phyloP scores from a whole-genome alignment of 92 coral and sea anemone genomes.

The Galaxea fascicularis region DNA sequence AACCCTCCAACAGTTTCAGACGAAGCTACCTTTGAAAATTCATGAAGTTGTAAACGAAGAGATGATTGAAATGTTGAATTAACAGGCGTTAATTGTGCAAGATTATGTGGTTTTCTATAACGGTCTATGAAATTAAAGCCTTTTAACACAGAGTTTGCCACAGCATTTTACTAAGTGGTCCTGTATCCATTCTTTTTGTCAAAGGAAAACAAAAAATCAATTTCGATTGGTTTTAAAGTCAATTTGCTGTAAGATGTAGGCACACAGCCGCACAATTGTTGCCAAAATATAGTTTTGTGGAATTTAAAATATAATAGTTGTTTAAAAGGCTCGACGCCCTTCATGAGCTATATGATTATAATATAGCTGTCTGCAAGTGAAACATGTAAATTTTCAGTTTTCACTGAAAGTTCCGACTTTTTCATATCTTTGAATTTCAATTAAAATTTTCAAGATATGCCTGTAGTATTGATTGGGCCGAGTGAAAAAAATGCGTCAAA shows the following conservation, averaged over 20 bases:
- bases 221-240: neutral
- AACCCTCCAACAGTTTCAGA: too few species aligned
- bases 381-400: constrained; percentile 2
- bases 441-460: neutral
- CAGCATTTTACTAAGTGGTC: neutral
- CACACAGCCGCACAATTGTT: neutral
- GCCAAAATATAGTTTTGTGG: neutral
- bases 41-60: neutral
- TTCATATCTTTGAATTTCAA: constrained; percentile 31
- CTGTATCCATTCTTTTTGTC: neutral
- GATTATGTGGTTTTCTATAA: neutral
- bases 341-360: neutral
- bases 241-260: neutral
- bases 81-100: neutral
- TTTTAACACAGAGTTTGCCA: neutral
- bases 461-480: too few species aligned
- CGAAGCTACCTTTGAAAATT: neutral
- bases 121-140: neutral
- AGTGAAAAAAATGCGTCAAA: too few species aligned
- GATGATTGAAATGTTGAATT: neutral
- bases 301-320: constrained; percentile 1
- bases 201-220: neutral
- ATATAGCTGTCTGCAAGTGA: neutral
- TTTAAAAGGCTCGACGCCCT: neutral
- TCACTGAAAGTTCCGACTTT: constrained; percentile 11